These are phyloP conservation scores for Falco peregrinus DNA, from an alignment of 2,797 vertebrate genomes.

Conservation along the genomic window DNA sequence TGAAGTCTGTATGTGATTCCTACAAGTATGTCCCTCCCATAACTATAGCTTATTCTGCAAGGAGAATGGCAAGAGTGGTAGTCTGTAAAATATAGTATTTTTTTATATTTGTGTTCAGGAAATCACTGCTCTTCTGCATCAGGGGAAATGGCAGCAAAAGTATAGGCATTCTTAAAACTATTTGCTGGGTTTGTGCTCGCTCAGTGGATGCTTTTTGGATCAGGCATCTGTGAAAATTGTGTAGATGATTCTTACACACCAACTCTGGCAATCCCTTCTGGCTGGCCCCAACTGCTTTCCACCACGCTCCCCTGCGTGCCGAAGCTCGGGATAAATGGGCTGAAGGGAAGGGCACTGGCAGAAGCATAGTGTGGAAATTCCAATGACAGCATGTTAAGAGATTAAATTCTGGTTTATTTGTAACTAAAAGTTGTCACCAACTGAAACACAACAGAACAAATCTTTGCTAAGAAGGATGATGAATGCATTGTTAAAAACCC, in stretches of 20 bases:
- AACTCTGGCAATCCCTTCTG: neutral
- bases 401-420: neutral
- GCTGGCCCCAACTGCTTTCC: neutral
- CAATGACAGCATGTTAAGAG: no score
- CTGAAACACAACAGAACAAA: neutral
- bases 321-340: neutral
- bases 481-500: accelerated
- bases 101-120: neutral
- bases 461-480: accelerated
- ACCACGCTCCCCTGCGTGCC: accelerated
- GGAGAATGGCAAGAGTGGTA: neutral
- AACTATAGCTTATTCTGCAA: neutral
- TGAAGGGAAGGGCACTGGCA: neutral
- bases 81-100: neutral
- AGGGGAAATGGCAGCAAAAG: neutral
- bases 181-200: neutral
- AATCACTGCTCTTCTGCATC: neutral
- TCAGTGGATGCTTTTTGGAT: neutral
- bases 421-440: neutral
- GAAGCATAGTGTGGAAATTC: neutral
- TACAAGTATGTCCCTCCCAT: neutral
- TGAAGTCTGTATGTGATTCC: neutral
- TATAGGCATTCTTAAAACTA: neutral
- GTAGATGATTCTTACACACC: neutral
- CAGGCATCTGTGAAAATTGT: neutral